Conservation (phyloP, 2,113 vertebrate genomes). For the Pionites leucogaster region DNA sequence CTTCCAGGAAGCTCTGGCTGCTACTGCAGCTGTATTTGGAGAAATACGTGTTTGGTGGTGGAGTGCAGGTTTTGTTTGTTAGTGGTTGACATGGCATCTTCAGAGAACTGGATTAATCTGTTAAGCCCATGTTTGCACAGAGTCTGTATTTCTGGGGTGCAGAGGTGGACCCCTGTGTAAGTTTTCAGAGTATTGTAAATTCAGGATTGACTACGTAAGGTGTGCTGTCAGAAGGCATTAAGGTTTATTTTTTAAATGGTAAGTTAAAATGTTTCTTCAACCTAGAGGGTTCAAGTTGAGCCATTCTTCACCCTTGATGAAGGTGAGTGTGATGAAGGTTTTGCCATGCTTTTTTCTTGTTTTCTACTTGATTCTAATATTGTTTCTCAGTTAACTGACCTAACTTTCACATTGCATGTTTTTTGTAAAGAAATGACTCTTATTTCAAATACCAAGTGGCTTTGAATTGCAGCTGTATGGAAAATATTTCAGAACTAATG, state of each 20-base stretch:
- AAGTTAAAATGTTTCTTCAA: conserved; percentile 51
- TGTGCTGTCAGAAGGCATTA: background rate
- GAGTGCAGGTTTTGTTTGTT: background rate
- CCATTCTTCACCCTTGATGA: background rate
- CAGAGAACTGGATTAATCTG: background rate
- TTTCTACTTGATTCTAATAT: conserved; percentile 15
- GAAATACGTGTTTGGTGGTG: background rate
- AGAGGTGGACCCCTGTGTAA: background rate
- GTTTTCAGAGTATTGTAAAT: background rate
- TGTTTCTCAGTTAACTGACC: conserved; percentile 13
- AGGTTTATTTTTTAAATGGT: conserved; percentile 5
- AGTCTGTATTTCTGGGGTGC: background rate
- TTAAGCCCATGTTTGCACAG: background rate
- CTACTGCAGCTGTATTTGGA: background rate
- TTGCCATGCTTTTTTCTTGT: background rate
- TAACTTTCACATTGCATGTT: conserved; percentile 36
- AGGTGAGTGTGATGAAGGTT: conserved; percentile 11
- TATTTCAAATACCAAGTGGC: background rate
- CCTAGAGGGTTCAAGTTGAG: conserved; percentile 37
- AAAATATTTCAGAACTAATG: conserved; percentile 27
- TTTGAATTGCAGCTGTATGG: background rate
- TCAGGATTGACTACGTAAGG: background rate
- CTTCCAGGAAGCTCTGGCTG: background rate
- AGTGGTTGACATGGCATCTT: background rate
- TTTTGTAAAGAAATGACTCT: background rate